Conservation (phyloP, 2,888 invertebrate genomes). For the Drosophila quinaria region DNA sequence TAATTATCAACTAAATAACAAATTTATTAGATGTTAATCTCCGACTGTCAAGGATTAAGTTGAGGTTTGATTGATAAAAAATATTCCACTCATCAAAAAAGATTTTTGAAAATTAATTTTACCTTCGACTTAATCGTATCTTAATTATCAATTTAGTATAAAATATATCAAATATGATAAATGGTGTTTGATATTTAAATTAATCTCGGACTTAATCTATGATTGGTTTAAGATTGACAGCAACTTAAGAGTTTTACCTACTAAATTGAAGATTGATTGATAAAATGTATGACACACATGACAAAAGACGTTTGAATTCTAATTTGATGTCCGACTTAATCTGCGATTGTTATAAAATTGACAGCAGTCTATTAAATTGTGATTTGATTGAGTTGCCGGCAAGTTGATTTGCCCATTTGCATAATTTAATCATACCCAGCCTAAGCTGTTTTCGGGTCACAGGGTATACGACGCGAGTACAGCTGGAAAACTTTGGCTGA, state of each 20-base stretch:
- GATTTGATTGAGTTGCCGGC: conserved; percentile 10
- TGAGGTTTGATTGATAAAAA: too few species aligned
- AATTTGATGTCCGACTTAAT: not conserved
- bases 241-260: not conserved
- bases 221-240: not conserved
- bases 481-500: conserved; percentile 20
- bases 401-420: conserved; percentile 26
- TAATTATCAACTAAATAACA: too few species aligned
- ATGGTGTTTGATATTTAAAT: not conserved
- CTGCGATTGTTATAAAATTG: not conserved
- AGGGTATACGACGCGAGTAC: conserved; percentile 5
- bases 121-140: too few species aligned
- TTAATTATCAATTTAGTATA: too few species aligned
- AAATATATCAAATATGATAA: too few species aligned
- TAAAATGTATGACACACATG: not conserved
- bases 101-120: too few species aligned
- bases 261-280: not conserved
- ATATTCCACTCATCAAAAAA: too few species aligned
- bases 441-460: not conserved
- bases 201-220: not conserved
- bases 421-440: conserved; percentile 19
- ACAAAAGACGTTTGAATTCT: too few species aligned
- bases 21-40: too few species aligned
- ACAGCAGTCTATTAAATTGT: conserved; percentile 4
- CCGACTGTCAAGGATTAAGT: too few species aligned